These are phyloP conservation scores for Zaprionus lachaisei DNA, from an alignment of 1,140 invertebrate genomes.

Conservation along the genomic window DNA sequence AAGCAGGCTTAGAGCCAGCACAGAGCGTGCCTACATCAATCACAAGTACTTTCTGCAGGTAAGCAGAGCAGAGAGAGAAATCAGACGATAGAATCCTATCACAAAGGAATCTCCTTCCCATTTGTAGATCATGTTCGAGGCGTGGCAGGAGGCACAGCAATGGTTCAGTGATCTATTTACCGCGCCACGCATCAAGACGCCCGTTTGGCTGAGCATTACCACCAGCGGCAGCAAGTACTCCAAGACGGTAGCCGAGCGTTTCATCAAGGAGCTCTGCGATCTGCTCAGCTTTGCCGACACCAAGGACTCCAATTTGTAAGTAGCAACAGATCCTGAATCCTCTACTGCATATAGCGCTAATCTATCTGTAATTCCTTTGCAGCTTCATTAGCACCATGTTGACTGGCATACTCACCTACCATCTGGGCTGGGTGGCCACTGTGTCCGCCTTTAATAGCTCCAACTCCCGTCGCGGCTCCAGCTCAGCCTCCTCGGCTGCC, in stretches of 20 bases:
- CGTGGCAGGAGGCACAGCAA: slow-evolving; percentile 84
- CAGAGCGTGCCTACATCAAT: slow-evolving; percentile 85
- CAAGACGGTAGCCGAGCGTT: slow-evolving; percentile 85
- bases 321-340: slow-evolving; percentile 51
- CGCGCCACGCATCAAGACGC: slow-evolving; percentile 87
- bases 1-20: slow-evolving; percentile 88
- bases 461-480: slow-evolving; percentile 42
- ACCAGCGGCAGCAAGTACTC: slow-evolving; percentile 84
- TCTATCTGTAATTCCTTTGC: slow-evolving; percentile 74
- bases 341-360: not conserved
- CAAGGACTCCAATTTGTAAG: slow-evolving; percentile 94
- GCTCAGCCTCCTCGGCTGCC: slow-evolving; percentile 68
- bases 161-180: slow-evolving; percentile 89
- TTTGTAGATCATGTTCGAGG: slow-evolving; percentile 86
- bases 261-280: slow-evolving; percentile 87
- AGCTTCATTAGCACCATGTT: slow-evolving; percentile 96
- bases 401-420: slow-evolving; percentile 94
- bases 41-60: slow-evolving; percentile 78
- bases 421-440: slow-evolving; percentile 95
- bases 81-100: not conserved
- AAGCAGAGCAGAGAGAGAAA: not conserved
- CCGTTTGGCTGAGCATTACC: slow-evolving; percentile 89
- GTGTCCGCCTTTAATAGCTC: slow-evolving; percentile 85
- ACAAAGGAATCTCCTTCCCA: not conserved
- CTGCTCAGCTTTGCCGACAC: slow-evolving; percentile 88